Evolutionary conservation across 2,113 vertebrate genomes (phyloP).

Genomic region (Suncus etruscus): DNA sequence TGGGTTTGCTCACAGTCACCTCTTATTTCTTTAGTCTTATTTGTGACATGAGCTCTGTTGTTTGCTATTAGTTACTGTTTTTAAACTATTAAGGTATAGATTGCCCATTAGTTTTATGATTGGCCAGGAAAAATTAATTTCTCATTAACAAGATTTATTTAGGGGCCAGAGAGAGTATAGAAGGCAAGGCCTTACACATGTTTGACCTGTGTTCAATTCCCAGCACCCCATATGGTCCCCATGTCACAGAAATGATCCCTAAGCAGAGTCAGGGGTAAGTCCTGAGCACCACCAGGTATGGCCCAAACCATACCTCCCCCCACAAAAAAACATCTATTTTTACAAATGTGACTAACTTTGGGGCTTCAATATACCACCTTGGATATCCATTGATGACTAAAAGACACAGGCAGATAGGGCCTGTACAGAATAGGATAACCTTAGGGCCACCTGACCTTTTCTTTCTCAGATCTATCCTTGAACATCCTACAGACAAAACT

Average conservation of each 20-base stretch:
- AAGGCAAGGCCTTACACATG: too few relatives aligned
- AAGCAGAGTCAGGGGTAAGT: too few relatives aligned
- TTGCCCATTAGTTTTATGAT: constrained; percentile 61
- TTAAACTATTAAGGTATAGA: background rate
- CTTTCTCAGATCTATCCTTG: constrained; percentile 63
- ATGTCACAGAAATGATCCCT: too few relatives aligned
- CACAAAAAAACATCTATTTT: constrained; percentile 43
- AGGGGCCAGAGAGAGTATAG: too few relatives aligned
- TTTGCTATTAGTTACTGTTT: background rate
- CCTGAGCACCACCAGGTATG: too few relatives aligned
- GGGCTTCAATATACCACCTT: constrained; percentile 57
- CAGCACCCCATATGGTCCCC: too few relatives aligned
- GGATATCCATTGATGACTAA: constrained; percentile 60
- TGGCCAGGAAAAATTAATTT: constrained; percentile 69
- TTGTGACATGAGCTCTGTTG: constrained; percentile 4
- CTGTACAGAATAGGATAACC: constrained; percentile 45
- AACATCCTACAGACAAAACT: background rate
- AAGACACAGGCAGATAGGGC: constrained; percentile 70
- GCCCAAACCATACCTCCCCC: too few relatives aligned
- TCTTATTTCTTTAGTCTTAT: constrained; percentile 52
- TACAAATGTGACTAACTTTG: constrained; percentile 61
- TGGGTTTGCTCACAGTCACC: background rate
- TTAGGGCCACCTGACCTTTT: constrained; percentile 49
- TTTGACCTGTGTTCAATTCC: too few relatives aligned
- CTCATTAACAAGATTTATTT: constrained; percentile 57